Evolutionary conservation across 2,888 invertebrate species (phyloP), one percentile per base, ranked within the genome.

Genomic region (Phortica okadai): DNA sequence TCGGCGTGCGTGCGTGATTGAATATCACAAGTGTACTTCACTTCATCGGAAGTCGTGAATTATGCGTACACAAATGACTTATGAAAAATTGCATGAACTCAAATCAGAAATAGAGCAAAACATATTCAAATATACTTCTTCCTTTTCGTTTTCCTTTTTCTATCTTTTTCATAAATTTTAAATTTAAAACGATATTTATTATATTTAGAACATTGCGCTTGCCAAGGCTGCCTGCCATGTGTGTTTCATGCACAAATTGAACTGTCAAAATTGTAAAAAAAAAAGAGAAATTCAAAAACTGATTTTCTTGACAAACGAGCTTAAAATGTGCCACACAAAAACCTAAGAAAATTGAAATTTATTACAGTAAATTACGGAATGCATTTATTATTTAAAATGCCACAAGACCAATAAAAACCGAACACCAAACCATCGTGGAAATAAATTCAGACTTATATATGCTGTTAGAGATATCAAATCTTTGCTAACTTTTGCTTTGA

Each of bases 331-430:
- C 50, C 33, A 33, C 14, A 41, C 64, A 25, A 64, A 66, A 64
- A 66, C 41, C 5, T 16, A 67, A n/a, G 67, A 33, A 67, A 56
- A 72, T 72, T 72, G n/a, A 72, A 56, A 72, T 72, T 72, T 72
- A 72, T 72, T 72, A 56, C 41, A 54, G 25, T 33, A 72, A 56
- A 72, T 72, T 72, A 56, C 33, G 10, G 7, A 56, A 25, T 56
- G 70, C 70, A 72, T 41, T 72, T 72, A 72, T 72, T 72, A 72
- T 72, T 72, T 62, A 62, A 41, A 44, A 72, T 72, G 56, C 56
- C 25, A 56, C 6, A 72, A 16, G 50, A 50, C 14, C 8, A 50
- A 50, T 14, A 50, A 8, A 50, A 21, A 16, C n/a, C 54, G 2
- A 72, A 41, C n/a, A 72, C 14, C 56, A 56, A 33, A 50, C 14